phyloP scores from a whole-genome alignment of 2,797 vertebrate genomes.

The Peromyscus nudipes region DNA sequence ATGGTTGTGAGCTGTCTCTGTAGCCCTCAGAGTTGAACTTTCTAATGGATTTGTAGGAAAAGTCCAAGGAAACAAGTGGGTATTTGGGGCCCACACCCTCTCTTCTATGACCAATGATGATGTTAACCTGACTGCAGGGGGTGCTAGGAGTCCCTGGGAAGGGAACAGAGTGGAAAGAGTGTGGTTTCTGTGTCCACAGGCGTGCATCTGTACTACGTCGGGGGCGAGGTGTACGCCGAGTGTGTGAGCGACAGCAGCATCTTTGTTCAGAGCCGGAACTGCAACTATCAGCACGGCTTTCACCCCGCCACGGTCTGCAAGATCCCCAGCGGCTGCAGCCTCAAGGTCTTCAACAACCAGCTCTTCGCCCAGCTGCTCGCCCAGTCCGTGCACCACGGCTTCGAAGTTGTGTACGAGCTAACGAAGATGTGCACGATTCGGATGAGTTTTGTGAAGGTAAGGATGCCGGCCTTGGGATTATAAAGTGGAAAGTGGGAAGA shows the following conservation, averaged over 20 bases:
- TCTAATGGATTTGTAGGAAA: background rate
- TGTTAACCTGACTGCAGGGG: background rate
- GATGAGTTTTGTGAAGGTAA: conserved; percentile 99
- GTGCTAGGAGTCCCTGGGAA: no score
- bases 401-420: conserved; percentile 98
- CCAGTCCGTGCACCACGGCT: conserved; percentile 98
- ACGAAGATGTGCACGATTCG: conserved; percentile 99
- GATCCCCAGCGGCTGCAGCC: conserved; percentile 99
- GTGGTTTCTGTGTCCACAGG: conserved; percentile 87
- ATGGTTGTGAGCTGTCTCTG: background rate
- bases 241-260: conserved; percentile 99
- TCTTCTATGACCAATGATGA: background rate
- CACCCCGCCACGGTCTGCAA: conserved; percentile 98
- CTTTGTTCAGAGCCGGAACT: conserved; percentile 99
- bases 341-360: conserved; percentile 99
- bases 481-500: background rate
- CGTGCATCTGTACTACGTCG: conserved; percentile 97
- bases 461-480: conserved; percentile 31
- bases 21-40: background rate
- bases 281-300: conserved; percentile 99
- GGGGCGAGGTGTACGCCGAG: conserved; percentile 98
- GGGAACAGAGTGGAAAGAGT: background rate
- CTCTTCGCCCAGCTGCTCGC: conserved; percentile 98
- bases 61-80: background rate
- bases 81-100: background rate